Evolutionary conservation across 2,888 invertebrate species (phyloP).

Genomic region (Frankliniella intonsa): DNA sequence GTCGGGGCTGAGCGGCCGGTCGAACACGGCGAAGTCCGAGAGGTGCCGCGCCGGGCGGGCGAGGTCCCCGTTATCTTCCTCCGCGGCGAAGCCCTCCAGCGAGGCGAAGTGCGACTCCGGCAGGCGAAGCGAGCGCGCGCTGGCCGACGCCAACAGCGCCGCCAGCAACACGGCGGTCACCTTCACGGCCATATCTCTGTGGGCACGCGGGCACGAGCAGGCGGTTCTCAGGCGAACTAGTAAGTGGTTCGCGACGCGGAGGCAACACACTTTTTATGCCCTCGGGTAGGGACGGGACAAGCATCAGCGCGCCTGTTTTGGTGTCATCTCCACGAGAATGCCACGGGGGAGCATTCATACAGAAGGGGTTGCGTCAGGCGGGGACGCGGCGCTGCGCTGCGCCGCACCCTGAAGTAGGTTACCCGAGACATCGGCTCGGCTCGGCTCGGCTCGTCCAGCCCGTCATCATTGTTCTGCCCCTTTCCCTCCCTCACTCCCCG

Average conservation of each 20-base stretch:
- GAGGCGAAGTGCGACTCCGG: background rate
- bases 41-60: background rate
- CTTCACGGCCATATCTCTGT: background rate
- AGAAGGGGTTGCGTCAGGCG: constrained; percentile 13
- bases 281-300: background rate
- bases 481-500: too few species aligned
- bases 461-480: too few species aligned
- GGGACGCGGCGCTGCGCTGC: background rate
- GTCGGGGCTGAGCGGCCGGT: constrained; percentile 8
- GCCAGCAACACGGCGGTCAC: background rate
- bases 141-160: constrained; percentile 5
- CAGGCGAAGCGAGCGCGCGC: background rate
- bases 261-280: background rate
- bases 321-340: constrained; percentile 3
- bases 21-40: constrained; percentile 2
- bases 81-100: background rate
- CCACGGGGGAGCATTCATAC: background rate
- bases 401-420: background rate
- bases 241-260: background rate
- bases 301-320: background rate
- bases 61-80: background rate
- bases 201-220: too few species aligned
- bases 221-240: too few species aligned
- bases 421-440: background rate
- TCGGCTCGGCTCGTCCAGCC: too few species aligned